A percentile compares a stretch with the other conserved stretches of the same genome.
Conservation (phyloP, 2,888 invertebrate species). For the Drosophila pegasa region DNA sequence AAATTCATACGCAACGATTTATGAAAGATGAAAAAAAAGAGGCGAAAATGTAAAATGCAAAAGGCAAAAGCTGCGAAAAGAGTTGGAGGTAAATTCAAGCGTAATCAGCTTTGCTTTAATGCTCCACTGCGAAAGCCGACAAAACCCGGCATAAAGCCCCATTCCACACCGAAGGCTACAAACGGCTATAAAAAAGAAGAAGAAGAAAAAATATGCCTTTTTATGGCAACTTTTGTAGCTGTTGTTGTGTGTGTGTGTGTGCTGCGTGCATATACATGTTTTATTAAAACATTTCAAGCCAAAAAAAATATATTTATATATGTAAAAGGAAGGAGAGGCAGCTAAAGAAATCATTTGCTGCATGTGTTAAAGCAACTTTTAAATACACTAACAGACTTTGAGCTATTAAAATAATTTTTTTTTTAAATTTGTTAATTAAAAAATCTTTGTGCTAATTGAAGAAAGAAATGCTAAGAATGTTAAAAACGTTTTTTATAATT, state of each 20-base stretch:
- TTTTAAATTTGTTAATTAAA: neutral
- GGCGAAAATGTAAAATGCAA: conserved; percentile 11
- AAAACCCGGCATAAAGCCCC: neutral
- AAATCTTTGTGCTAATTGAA: too few relatives aligned
- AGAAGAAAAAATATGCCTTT: conserved; percentile 38
- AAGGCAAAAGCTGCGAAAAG: conserved; percentile 14
- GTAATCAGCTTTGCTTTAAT: conserved; percentile 47
- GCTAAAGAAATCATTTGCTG: conserved; percentile 9
- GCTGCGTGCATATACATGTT: conserved; percentile 34
- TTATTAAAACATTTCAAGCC: conserved; percentile 62
- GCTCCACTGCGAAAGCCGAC: conserved; percentile 2
- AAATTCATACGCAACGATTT: conserved; percentile 24
- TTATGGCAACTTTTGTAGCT: conserved; percentile 38
- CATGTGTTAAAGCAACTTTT: conserved; percentile 21
- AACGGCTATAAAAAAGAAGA: conserved; percentile 28
- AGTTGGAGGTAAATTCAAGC: conserved; percentile 28
- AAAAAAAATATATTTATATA: conserved; percentile 3
- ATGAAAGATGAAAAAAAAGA: conserved; percentile 1
- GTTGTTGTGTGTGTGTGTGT: conserved; percentile 6
- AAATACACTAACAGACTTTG: conserved; percentile 24
- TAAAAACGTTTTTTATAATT: neutral
- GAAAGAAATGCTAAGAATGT: neutral
- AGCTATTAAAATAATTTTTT: neutral
- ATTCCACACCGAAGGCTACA: conserved; percentile 2
- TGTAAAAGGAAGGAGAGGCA: conserved; percentile 10